phyloP scores from a whole-genome alignment of 2,113 vertebrate species.

The Ameiurus melas region DNA sequence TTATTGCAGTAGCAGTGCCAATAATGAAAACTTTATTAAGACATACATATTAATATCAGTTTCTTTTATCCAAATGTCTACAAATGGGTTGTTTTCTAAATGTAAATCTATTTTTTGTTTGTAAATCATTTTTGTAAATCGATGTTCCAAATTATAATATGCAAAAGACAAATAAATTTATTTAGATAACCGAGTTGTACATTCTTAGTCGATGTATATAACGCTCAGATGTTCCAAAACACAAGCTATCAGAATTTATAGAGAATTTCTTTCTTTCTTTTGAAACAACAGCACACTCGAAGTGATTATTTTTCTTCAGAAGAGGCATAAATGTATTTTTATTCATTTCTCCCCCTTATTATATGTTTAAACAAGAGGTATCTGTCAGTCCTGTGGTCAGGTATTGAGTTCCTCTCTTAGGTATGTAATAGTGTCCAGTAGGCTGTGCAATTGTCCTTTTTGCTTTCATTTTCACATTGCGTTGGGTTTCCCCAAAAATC shows the following conservation, averaged over 20 bases:
- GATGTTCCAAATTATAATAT: background rate
- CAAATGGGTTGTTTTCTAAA: background rate
- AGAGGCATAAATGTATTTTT: no score
- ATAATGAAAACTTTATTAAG: conserved; percentile 61
- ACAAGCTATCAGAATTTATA: background rate
- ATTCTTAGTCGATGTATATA: background rate
- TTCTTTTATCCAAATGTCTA: conserved; percentile 19
- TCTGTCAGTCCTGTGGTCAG: background rate
- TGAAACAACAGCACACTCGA: no score
- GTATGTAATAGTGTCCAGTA: background rate
- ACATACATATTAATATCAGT: background rate
- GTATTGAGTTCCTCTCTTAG: background rate
- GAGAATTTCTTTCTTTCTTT: no score
- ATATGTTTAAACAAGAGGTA: no score
- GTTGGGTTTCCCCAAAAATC: background rate
- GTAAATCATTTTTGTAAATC: conserved; percentile 20
- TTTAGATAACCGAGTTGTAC: conserved; percentile 32
- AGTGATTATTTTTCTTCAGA: no score
- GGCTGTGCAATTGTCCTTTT: background rate
- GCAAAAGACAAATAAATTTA: conserved; percentile 29
- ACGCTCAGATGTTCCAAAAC: background rate
- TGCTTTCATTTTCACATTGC: background rate
- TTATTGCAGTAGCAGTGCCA: conserved; percentile 67
- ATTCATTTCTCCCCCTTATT: no score
- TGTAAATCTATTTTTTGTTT: conserved; percentile 10